phyloP scores from a whole-genome alignment of 1,140 invertebrate genomes.

The Subanguina moxae region DNA sequence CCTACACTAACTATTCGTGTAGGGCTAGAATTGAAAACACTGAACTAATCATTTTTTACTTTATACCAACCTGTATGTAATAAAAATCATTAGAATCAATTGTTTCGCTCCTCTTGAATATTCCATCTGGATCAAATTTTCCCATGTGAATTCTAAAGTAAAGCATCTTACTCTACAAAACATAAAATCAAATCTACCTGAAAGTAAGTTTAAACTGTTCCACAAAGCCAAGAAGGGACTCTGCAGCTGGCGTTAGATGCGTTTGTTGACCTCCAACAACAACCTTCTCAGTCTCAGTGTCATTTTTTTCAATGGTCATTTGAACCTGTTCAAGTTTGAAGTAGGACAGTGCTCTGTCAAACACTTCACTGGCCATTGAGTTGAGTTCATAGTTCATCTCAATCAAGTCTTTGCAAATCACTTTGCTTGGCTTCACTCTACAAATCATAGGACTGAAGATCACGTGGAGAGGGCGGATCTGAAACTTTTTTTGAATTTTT shows the following conservation, averaged over 20 bases:
- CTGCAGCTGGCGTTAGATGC: not conserved
- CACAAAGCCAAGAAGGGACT: not conserved
- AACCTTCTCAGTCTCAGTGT: conserved; percentile 4
- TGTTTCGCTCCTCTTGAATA: conserved; percentile 9
- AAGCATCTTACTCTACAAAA: not conserved
- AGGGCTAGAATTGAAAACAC: too few species aligned
- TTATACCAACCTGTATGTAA: conserved; percentile 13
- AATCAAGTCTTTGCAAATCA: conserved; percentile 11
- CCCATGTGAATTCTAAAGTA: conserved; percentile 23
- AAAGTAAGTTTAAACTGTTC: conserved; percentile 1
- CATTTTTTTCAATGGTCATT: not conserved
- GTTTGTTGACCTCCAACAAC: not conserved
- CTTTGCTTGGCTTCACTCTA: conserved; percentile 31
- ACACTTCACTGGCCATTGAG: conserved; percentile 7
- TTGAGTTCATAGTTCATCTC: conserved; percentile 11
- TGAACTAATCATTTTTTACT: too few species aligned
- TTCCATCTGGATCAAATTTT: conserved; percentile 16
- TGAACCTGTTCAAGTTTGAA: conserved; percentile 1
- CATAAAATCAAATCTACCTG: conserved; percentile 1
- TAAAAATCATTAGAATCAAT: conserved; percentile 19
- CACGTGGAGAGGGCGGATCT: conserved; percentile 45
- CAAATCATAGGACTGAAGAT: conserved; percentile 52
- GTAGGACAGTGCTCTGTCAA: conserved; percentile 12
- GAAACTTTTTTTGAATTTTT: conserved; percentile 15
- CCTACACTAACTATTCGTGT: too few species aligned